phyloP scores from a whole-genome alignment of 1,140 invertebrate genomes.

The Cotesia glomerata region DNA sequence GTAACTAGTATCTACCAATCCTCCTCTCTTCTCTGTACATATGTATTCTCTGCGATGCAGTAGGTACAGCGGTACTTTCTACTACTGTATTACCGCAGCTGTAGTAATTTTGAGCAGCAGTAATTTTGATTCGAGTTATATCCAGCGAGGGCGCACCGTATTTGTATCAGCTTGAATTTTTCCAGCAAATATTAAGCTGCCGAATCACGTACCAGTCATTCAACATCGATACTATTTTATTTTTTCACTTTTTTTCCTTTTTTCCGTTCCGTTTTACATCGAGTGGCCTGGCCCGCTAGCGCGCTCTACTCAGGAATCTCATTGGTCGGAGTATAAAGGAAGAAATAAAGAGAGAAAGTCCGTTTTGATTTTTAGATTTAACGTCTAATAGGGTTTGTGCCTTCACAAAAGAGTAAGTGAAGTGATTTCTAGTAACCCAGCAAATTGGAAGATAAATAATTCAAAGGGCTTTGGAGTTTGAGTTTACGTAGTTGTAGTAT shows the following conservation, averaged over 20 bases:
- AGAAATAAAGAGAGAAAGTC: background rate
- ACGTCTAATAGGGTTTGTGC: background rate
- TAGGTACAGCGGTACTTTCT: no score
- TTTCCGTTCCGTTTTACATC: no score
- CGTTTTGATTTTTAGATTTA: background rate
- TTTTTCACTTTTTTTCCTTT: no score
- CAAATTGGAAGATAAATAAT: constrained; percentile 31
- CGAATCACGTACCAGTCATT: background rate
- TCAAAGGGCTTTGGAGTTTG: background rate
- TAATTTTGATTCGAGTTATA: no score
- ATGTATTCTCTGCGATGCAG: no score
- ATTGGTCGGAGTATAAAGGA: no score
- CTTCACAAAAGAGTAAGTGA: background rate
- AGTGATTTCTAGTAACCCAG: constrained; percentile 26
- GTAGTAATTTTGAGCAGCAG: background rate
- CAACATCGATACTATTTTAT: background rate
- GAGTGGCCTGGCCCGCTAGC: no score
- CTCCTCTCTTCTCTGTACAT: background rate
- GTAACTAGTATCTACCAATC: background rate
- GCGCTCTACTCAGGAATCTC: no score
- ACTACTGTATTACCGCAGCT: background rate
- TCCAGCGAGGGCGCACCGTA: no score
- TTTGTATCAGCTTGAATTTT: no score
- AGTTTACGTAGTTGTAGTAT: background rate
- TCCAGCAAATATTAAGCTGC: background rate